phyloP scores from a whole-genome alignment of 2,113 vertebrate genomes.

The Odontophorus gujanensis region DNA sequence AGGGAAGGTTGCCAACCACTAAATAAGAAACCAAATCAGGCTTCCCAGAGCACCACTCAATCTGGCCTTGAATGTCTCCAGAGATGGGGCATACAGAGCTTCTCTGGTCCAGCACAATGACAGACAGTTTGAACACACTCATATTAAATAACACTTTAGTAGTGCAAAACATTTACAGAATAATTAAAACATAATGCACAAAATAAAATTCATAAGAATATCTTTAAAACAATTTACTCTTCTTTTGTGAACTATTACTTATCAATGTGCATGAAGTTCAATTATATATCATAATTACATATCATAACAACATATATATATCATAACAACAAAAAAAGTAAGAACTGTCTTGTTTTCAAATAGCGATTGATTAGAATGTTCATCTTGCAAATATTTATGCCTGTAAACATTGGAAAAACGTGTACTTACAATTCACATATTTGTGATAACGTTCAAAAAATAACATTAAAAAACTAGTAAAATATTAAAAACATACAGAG shows the following conservation, averaged over 20 bases:
- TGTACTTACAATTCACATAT: background rate
- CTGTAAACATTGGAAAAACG: background rate
- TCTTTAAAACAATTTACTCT: background rate
- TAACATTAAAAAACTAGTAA: background rate
- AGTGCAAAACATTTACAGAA: background rate
- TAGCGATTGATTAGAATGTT: accelerated
- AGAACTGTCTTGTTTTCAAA: background rate
- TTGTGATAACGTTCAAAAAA: background rate
- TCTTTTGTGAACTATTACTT: background rate
- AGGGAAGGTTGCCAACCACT: too few relatives aligned
- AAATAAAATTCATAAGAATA: background rate
- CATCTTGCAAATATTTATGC: background rate
- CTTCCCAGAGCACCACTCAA: too few relatives aligned
- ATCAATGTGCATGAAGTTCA: background rate
- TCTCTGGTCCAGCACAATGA: background rate
- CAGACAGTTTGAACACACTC: background rate
- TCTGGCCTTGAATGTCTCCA: too few relatives aligned
- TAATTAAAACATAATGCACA: background rate
- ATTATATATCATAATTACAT: background rate
- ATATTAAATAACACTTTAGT: background rate
- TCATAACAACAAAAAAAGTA: background rate
- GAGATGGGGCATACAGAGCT: too few relatives aligned
- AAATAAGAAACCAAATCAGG: too few relatives aligned
- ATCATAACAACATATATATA: background rate
- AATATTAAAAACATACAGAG: background rate